Conservation (phyloP, 2,797 vertebrate genomes). For the Amblyopsis hoosieri region DNA sequence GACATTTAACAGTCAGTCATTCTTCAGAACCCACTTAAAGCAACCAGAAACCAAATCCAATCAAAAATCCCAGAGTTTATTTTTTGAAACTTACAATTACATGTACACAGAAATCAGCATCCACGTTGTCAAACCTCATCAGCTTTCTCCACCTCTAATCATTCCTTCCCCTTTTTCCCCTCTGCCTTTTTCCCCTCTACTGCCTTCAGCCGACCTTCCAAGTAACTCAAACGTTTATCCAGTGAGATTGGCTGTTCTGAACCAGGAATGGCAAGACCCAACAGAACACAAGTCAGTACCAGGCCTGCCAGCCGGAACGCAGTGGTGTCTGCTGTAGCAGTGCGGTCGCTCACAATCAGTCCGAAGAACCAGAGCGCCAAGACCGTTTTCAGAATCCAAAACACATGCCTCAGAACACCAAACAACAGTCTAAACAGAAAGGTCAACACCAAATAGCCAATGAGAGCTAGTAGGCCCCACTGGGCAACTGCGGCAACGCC, state of each 20-base stretch:
- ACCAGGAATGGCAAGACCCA: conserved; percentile 57
- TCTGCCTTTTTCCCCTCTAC: conserved; percentile 71
- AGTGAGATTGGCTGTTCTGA: conserved; percentile 49
- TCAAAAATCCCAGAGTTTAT: conserved; percentile 65
- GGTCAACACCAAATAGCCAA: conserved; percentile 76
- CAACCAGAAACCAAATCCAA: conserved; percentile 11
- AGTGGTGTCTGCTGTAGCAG: conserved; percentile 57
- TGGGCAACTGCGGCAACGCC: conserved; percentile 73
- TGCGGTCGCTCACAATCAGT: conserved; percentile 70
- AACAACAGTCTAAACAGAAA: conserved; percentile 64
- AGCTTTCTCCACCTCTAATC: conserved; percentile 25
- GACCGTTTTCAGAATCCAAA: conserved; percentile 75
- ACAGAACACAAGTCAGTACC: conserved; percentile 65
- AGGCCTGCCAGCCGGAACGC: conserved; percentile 67
- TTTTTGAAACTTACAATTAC: conserved; percentile 57
- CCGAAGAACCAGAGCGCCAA: conserved; percentile 74
- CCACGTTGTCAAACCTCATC: conserved; percentile 12
- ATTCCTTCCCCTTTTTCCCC: conserved; percentile 22
- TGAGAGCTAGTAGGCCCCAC: conserved; percentile 77
- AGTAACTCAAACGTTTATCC: conserved; percentile 62
- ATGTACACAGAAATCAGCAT: conserved; percentile 45
- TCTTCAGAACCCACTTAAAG: conserved; percentile 17
- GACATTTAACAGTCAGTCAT: conserved; percentile 1
- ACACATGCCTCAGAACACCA: conserved; percentile 58
- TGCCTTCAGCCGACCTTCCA: conserved; percentile 71